phyloP scores from a whole-genome alignment of 2,888 invertebrate species.

The Dolichomitus sp. region DNA sequence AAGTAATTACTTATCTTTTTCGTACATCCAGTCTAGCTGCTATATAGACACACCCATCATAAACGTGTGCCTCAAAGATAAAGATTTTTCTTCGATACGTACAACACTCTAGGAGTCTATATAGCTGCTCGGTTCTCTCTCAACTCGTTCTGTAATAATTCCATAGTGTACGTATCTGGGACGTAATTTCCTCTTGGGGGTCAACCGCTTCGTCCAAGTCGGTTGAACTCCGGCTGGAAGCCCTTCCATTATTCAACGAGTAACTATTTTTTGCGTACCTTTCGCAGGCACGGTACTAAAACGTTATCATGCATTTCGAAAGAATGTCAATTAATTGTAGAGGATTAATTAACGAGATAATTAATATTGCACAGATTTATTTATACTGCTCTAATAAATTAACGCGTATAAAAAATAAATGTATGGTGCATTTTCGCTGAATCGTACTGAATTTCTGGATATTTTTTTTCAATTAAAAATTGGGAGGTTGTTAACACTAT shows the following conservation, averaged over 20 bases:
- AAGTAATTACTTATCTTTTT: slow-evolving; percentile 61
- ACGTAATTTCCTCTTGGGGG: slow-evolving; percentile 41
- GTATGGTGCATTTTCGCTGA: too few species aligned
- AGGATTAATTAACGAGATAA: neutral
- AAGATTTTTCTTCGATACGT: neutral
- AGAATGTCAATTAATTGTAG: neutral
- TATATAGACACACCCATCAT: slow-evolving; percentile 23
- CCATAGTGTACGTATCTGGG: slow-evolving; percentile 24
- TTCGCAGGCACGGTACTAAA: neutral
- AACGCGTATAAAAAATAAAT: too few species aligned
- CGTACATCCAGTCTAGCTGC: slow-evolving; percentile 26
- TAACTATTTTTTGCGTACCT: slow-evolving; percentile 5
- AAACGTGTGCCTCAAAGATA: neutral
- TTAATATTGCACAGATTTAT: neutral
- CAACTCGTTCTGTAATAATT: slow-evolving; percentile 11
- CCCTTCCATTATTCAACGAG: slow-evolving; percentile 36
- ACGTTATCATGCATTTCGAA: neutral
- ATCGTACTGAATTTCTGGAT: too few species aligned
- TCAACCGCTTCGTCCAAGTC: slow-evolving; percentile 28
- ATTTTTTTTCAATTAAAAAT: too few species aligned
- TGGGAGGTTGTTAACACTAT: too few species aligned
- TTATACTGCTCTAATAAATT: neutral
- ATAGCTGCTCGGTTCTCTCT: neutral
- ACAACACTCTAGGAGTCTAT: neutral
- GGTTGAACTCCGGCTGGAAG: slow-evolving; percentile 19